Percentiles rank a stretch among this genome's conserved stretches.
phyloP scores from a whole-genome alignment of 2,797 vertebrate genomes.

The Hippoglossus hippoglossus region DNA sequence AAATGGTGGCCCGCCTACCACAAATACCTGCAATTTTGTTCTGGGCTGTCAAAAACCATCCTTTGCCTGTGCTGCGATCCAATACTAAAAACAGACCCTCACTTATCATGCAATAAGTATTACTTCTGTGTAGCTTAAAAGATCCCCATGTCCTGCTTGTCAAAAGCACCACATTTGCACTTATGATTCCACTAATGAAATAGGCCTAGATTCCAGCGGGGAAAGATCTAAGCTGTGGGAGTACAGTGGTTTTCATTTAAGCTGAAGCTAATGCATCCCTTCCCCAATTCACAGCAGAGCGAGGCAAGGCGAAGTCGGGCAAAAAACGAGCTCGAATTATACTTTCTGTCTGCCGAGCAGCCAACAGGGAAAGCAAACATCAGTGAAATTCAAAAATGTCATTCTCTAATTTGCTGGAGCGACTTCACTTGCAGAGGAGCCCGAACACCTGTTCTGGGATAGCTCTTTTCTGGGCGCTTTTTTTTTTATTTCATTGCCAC shows the following conservation, averaged over 20 bases:
- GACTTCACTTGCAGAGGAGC: conserved; percentile 68
- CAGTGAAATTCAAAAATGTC: conserved; percentile 75
- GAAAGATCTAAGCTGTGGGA: conserved; percentile 26
- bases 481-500: conserved; percentile 74
- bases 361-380: conserved; percentile 72
- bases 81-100: conserved; percentile 34
- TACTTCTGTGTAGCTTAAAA: conserved; percentile 40
- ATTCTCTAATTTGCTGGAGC: conserved; percentile 76
- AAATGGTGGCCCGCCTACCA: neutral
- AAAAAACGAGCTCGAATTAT: conserved; percentile 63
- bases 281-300: conserved; percentile 48
- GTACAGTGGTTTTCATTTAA: conserved; percentile 32
- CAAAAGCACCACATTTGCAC: conserved; percentile 21
- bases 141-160: conserved; percentile 19
- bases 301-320: conserved; percentile 33
- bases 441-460: conserved; percentile 79
- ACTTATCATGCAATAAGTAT: conserved; percentile 24
- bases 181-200: conserved; percentile 42
- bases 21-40: conserved; percentile 5
- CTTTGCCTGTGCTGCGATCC: conserved; percentile 15
- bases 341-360: conserved; percentile 57
- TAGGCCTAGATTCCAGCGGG: conserved; percentile 29
- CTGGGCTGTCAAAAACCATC: conserved; percentile 41
- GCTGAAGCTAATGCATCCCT: conserved; percentile 60
- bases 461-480: conserved; percentile 47